phyloP scores from a whole-genome alignment of 2,888 invertebrate species.

The Coelinius sp. region DNA sequence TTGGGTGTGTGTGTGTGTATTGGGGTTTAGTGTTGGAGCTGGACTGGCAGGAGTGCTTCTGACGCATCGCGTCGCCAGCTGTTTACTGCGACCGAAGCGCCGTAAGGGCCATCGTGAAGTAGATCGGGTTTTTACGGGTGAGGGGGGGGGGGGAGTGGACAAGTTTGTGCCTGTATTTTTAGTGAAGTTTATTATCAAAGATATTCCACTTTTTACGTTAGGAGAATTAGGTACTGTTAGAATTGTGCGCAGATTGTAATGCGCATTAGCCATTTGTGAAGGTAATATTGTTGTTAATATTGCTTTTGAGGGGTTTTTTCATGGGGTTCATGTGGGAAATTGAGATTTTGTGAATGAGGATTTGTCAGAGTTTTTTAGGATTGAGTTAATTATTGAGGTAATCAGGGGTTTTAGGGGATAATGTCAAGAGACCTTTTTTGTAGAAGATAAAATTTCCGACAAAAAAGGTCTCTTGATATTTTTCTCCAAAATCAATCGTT shows the following conservation, averaged over 20 bases:
- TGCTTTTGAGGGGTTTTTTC: too few species aligned
- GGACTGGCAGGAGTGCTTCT: constrained; percentile 44
- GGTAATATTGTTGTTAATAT: too few species aligned
- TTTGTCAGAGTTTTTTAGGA: too few species aligned
- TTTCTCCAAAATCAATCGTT: too few species aligned
- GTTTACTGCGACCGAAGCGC: constrained; percentile 58
- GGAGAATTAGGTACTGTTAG: neutral
- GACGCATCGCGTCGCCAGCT: constrained; percentile 66
- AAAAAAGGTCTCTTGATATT: too few species aligned
- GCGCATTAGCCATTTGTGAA: too few species aligned
- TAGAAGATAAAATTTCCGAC: too few species aligned
- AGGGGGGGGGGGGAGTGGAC: neutral
- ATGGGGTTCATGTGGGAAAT: too few species aligned
- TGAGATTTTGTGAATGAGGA: too few species aligned
- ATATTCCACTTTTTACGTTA: neutral
- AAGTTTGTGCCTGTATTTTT: neutral
- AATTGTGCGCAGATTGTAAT: neutral
- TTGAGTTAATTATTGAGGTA: too few species aligned
- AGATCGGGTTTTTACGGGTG: neutral
- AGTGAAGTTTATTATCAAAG: neutral
- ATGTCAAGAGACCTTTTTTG: too few species aligned
- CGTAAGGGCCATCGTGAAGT: constrained; percentile 42
- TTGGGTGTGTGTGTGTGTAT: neutral
- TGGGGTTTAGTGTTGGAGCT: neutral
- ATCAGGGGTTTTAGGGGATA: too few species aligned